phyloP scores from a whole-genome alignment of 2,797 vertebrate species.

The Stomatorhinus walkeri region DNA sequence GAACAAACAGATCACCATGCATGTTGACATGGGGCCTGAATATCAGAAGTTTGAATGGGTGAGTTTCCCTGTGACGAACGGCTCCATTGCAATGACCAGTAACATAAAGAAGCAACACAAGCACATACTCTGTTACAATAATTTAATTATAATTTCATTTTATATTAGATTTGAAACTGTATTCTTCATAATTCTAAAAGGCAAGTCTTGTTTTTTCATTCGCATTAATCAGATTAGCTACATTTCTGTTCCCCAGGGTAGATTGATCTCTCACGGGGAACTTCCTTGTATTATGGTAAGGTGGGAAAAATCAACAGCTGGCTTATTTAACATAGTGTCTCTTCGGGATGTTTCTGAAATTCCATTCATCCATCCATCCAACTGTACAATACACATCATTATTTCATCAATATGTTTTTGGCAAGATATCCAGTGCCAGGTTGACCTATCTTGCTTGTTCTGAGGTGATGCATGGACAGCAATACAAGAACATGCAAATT shows the following conservation, averaged over 20 bases:
- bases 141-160: neutral
- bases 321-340: neutral
- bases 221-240: neutral
- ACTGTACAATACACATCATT: neutral
- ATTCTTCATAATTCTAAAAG: neutral
- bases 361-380: neutral
- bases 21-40: neutral
- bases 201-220: neutral
- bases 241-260: neutral
- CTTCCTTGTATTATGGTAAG: neutral
- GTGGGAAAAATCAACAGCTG: neutral
- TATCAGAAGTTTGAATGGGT: conserved; percentile 36
- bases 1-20: neutral
- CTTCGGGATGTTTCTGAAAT: neutral
- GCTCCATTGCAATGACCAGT: conserved; percentile 31
- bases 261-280: neutral
- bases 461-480: neutral
- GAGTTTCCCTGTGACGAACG: conserved; percentile 26
- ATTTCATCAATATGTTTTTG: neutral
- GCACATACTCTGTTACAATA: neutral
- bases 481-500: neutral
- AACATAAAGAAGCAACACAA: conserved; percentile 7
- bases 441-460: neutral
- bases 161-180: neutral
- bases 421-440: neutral